Conservation (phyloP, 2,888 invertebrate species). For the Amphimallon solstitiale region DNA sequence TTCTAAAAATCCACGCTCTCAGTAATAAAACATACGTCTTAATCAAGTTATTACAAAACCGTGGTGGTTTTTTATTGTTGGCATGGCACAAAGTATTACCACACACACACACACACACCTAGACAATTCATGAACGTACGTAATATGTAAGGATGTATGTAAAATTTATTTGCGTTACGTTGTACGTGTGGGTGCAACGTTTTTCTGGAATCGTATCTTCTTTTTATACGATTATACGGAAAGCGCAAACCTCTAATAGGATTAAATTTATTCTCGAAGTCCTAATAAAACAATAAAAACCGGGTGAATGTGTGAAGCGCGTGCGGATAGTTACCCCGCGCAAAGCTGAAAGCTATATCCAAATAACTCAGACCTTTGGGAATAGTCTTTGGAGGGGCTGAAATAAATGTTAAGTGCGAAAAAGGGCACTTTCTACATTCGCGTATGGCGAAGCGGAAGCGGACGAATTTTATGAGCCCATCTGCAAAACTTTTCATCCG, state of each 20-base stretch:
- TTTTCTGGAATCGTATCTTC: no score
- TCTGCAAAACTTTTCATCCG: slow-evolving; percentile 22
- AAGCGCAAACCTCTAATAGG: slow-evolving; percentile 47
- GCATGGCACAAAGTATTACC: no score
- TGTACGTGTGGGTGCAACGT: no score
- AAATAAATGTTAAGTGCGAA: slow-evolving; percentile 36
- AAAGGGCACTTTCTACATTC: slow-evolving; percentile 31
- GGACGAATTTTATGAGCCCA: slow-evolving; percentile 29
- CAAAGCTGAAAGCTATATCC: slow-evolving; percentile 36
- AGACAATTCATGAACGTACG: no score
- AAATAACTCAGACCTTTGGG: slow-evolving; percentile 31
- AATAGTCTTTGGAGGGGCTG: slow-evolving; percentile 11
- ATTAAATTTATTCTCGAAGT: slow-evolving; percentile 48
- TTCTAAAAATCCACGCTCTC: no score
- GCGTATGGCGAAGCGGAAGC: slow-evolving; percentile 3
- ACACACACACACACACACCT: no score
- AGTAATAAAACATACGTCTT: no score
- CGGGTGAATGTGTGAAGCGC: slow-evolving; percentile 7
- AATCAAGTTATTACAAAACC: no score
- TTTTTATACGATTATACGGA: slow-evolving; percentile 22
- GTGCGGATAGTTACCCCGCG: slow-evolving; percentile 33
- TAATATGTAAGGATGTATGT: no score
- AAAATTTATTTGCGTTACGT: no score
- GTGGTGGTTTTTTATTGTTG: no score
- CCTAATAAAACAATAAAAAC: slow-evolving; percentile 49